Base-by-base conservation (phyloP, 2,888 invertebrate species). In the Odontocolon sp. region DNA sequence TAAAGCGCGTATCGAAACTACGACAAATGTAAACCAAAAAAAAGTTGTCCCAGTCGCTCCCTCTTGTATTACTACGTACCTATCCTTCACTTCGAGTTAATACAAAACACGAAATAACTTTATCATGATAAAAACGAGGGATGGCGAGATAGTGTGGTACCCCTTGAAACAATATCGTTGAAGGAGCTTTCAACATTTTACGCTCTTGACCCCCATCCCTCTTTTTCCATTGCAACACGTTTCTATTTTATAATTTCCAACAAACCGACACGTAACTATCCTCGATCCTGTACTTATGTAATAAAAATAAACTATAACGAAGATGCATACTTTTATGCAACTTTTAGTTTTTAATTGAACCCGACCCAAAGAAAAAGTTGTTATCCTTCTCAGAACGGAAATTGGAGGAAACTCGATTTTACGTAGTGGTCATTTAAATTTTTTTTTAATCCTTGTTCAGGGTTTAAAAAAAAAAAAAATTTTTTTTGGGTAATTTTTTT, bases 221-320 rank as follows among this genome's bases (percentile, higher is more conserved):
- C 28, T 40, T 11, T 4, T 50, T 40, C 14, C 5, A 31, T 26
- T n/a, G n/a, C 21, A 31, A 36, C 63, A 56, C 68, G n/a, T 38
- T 31, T 33, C 18, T 14, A 36, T 50, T 28, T 57, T 52, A 69
- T 69, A 23, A 69, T 69, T 69, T 42, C 31, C 23, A 57, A 69
- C 57, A 50, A 69, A 8, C 23, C 11, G 18, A 56, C 56, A 45
- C 9, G 3, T 69, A 75, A 75, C 50, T 75, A n/a, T 69, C 38
- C 21, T 23, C 64, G 45, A 64, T 26, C 57, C 14, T 21, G 50
- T 57, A 57, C 47, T 69, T 31, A 5, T 47, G n/a, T 38, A 28
- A 63, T 23, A 38, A 26, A 36, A 45, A 47, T 33, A 9, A 47
- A 42, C 31, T 50, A 38, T 23, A 18, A 31, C 21, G 33, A 69